Base-by-base conservation (phyloP, 2,888 invertebrate genomes). In the Agriopis aurantiaria region DNA sequence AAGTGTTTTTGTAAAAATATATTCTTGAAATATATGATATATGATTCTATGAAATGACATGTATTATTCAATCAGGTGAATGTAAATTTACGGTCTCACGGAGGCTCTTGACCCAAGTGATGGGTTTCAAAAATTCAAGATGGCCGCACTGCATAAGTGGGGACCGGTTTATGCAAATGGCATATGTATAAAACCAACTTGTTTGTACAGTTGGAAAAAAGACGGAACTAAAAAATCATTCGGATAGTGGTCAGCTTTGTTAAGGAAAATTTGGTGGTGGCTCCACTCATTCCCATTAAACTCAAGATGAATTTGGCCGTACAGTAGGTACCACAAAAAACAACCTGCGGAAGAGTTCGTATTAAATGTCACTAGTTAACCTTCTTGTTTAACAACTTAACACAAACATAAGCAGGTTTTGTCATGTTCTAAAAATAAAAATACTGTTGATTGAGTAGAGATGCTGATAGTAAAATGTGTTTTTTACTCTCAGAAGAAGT, bases 281-380 rank as follows among this genome's bases (percentile, higher is more conserved):
- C 58, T 58, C 58, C 12, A 23, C 17, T 9, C 6, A 11, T 10
- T 10, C 6, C 17, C 11, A 45, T 17, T 11, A 4, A n/a, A 46
- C 7, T 55, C 14, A 14, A 45, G 8, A 17, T 14, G 9, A 45
- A 57, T 6, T 33, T 58, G 3, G 33, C 41, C 0, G 14, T 40
- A 41, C 14, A 43, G 17, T 23, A 17, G 10, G 17, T 57, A 11
- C 17, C 12, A 7, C 48, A 46, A 17, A 57, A 74, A 75, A 73
- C 60, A 75, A 82, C 77, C 81, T 75, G 78, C 88, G 88, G 90
- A 89, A 91, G 89, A 86, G 78, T 80, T 79, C 75, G 69, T 71
- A 65, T 74, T 85, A 88, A 93, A 93, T 92, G 89, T 86, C 93
- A 92, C 92, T 93, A 86, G 93, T 82, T 91, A 84, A 90, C 93